phyloP scores from a whole-genome alignment of 2,113 vertebrate species.

The Peromyscus maniculatus region DNA sequence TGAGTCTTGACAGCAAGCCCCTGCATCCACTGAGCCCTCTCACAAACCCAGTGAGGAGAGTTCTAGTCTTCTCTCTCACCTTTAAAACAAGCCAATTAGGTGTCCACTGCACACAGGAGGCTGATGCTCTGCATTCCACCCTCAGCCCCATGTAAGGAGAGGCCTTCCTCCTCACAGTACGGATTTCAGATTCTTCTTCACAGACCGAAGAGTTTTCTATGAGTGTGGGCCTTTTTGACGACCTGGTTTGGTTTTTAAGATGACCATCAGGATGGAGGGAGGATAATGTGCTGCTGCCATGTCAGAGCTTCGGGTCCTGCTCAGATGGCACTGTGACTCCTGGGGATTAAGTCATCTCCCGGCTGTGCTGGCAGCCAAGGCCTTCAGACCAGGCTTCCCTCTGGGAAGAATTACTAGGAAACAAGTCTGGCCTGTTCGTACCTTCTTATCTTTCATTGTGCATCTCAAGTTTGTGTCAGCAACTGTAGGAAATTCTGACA shows the following conservation, averaged over 20 bases:
- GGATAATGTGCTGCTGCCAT: background rate
- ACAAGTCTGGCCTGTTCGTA: background rate
- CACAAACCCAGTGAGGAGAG: background rate
- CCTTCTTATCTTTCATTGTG: background rate
- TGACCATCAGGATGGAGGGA: background rate
- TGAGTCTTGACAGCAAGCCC: background rate
- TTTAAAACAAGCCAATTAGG: background rate
- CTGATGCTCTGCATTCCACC: background rate
- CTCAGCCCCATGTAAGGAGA: background rate
- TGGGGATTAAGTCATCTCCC: background rate
- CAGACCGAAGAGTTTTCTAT: background rate
- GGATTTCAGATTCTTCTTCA: slow-evolving; percentile 3
- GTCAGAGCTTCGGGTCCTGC: background rate
- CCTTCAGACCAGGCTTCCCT: background rate
- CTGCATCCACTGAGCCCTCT: background rate
- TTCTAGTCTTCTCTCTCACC: background rate
- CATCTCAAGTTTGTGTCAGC: background rate
- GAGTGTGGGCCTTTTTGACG: background rate
- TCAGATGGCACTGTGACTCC: background rate
- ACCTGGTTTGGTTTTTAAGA: background rate
- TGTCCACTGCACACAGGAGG: background rate
- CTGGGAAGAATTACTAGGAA: background rate
- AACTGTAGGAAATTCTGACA: background rate
- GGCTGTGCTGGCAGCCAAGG: background rate
- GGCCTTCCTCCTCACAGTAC: background rate